Evolutionary conservation across 2,113 vertebrate species (phyloP).

Genomic region (Pipra filicauda): DNA sequence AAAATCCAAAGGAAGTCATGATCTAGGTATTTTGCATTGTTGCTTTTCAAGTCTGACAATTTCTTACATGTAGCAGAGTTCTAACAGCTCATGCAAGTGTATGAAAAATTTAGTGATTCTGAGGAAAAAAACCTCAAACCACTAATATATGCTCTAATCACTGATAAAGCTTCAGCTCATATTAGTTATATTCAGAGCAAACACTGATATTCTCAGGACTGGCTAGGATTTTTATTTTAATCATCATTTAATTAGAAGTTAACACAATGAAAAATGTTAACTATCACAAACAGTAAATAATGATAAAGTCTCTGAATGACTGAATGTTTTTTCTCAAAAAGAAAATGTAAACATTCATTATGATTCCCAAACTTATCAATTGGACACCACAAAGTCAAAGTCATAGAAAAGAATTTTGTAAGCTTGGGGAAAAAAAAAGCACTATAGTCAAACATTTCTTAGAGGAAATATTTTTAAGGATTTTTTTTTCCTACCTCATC

Average conservation of each 20-base stretch:
- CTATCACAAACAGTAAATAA: neutral
- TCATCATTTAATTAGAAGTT: neutral
- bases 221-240: neutral
- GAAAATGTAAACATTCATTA: neutral
- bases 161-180: neutral
- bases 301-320: neutral
- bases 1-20: neutral
- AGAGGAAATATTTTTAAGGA: neutral
- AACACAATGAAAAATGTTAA: neutral
- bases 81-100: neutral
- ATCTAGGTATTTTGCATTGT: neutral
- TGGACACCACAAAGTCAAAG: neutral
- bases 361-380: neutral
- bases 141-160: neutral
- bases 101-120: neutral
- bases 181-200: neutral
- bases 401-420: neutral
- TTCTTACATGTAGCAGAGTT: neutral
- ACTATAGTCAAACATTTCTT: neutral
- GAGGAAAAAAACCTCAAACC: neutral
- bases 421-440: neutral
- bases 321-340: neutral
- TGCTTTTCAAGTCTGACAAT: neutral
- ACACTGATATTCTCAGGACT: neutral
- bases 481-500: neutral